Conservation (phyloP, 2,797 vertebrate genomes). For the Cichlasoma orientale region DNA sequence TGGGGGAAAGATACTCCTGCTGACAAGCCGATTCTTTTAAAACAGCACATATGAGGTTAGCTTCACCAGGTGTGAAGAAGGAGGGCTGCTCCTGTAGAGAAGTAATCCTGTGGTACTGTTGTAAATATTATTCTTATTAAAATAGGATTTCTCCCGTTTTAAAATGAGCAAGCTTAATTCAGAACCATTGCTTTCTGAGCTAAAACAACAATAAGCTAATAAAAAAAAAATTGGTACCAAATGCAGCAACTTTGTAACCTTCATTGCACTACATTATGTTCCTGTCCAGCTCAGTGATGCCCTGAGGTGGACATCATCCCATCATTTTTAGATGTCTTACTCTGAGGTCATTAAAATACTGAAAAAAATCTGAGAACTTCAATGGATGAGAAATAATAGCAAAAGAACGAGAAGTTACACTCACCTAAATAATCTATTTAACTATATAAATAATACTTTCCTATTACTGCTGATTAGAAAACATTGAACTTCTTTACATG, state of each 20-base stretch:
- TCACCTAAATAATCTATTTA: neutral
- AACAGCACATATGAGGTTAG: conserved; percentile 1
- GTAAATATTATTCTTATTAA: neutral
- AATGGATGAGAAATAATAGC: neutral
- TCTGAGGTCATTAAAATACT: neutral
- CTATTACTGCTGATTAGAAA: conserved; percentile 15
- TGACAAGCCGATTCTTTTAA: conserved; percentile 25
- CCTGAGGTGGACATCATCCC: neutral
- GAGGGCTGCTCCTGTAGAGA: neutral
- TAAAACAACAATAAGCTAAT: neutral
- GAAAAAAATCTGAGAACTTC: neutral
- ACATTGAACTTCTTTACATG: conserved; percentile 14
- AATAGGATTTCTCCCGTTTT: neutral
- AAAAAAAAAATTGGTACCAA: neutral
- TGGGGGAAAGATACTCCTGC: conserved; percentile 19
- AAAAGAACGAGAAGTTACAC: neutral
- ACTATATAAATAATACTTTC: neutral
- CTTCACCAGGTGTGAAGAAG: conserved; percentile 1
- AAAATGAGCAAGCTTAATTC: neutral
- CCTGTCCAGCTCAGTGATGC: neutral
- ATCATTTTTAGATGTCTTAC: neutral
- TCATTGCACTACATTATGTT: neutral
- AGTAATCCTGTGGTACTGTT: neutral
- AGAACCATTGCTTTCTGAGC: neutral
- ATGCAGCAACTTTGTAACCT: neutral